Conservation (phyloP, 2,113 vertebrate genomes). For the Aleadryas rufinucha region DNA sequence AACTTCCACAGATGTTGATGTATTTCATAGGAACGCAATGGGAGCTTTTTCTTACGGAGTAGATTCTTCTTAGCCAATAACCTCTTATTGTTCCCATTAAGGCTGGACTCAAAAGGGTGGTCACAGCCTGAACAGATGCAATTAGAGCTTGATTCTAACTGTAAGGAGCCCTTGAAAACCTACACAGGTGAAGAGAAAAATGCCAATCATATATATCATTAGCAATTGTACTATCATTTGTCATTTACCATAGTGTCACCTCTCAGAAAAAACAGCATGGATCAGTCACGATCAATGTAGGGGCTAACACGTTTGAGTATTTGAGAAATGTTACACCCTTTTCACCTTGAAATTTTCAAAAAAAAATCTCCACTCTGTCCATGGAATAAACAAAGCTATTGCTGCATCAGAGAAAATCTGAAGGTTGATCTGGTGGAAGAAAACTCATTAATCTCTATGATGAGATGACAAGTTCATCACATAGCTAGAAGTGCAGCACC, state of each 20-base stretch:
- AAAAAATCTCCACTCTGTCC: background rate
- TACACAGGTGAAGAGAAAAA: background rate
- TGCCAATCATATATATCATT: background rate
- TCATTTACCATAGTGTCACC: background rate
- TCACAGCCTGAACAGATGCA: background rate
- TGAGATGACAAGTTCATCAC: background rate
- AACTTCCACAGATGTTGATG: background rate
- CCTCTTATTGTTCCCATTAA: background rate
- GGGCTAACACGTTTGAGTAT: background rate
- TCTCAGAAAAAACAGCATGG: background rate
- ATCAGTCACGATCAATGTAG: background rate
- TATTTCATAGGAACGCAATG: background rate
- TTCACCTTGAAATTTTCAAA: background rate
- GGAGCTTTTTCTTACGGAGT: background rate
- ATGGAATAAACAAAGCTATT: background rate
- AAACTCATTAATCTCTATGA: background rate
- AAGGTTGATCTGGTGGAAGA: background rate
- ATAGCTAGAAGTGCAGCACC: background rate
- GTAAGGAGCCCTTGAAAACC: background rate
- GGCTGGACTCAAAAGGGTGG: background rate
- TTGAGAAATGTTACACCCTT: background rate
- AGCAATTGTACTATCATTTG: background rate
- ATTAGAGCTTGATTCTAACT: background rate
- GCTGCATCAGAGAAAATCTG: background rate
- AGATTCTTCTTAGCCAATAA: background rate